Base-by-base conservation (phyloP, 2,113 vertebrate species). In the Chloropsis cyanopogon region DNA sequence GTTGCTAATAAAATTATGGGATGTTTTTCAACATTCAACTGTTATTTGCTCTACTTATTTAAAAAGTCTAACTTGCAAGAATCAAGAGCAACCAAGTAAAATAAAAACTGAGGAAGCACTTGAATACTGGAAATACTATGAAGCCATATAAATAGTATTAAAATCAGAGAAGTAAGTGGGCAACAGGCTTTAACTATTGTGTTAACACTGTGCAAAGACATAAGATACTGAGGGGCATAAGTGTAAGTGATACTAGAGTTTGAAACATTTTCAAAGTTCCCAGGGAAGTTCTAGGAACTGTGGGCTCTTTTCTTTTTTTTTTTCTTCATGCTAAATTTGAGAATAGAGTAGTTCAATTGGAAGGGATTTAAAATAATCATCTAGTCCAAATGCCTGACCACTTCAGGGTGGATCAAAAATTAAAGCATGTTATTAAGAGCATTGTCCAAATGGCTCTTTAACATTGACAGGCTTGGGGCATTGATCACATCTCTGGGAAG, bases 1-100 rank as follows among this genome's bases (percentile, higher is more conserved):
- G 86, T 94, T 96, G 68, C 79, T 95, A 92, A 97, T 95, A 95
- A 93, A 96, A 92, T 95, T 75, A 95, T 95, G 89, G 42, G 57
- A 69, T 61, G 26, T 78, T 93, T 73, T 82, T 97, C 7, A 31
- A 42, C 29, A 69, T 19, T 91, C 68, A 76, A 61, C 80, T 97
- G 82, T 93, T 84, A 96, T 94, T 95, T 95, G 53, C 49, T 95
- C 35, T 37, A 39, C 80, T 88, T 80, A 73, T 44, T 92, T 65
- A 71, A 94, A 87, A 94, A 61, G 39, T 65, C 57, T 93, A 41
- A 64, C 59, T 83, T 49, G 70, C 70, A 95, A 87, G 50, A 89
- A 52, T 80, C 37, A 71, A 86, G 54, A 65, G 69, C 52, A 79
- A 73, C 63, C 47, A 26, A 91, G 46, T 49, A 81, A 41, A 83